Evolutionary conservation across 2,113 vertebrate genomes (phyloP).

Genomic region (Onychostruthus taczanowskii): DNA sequence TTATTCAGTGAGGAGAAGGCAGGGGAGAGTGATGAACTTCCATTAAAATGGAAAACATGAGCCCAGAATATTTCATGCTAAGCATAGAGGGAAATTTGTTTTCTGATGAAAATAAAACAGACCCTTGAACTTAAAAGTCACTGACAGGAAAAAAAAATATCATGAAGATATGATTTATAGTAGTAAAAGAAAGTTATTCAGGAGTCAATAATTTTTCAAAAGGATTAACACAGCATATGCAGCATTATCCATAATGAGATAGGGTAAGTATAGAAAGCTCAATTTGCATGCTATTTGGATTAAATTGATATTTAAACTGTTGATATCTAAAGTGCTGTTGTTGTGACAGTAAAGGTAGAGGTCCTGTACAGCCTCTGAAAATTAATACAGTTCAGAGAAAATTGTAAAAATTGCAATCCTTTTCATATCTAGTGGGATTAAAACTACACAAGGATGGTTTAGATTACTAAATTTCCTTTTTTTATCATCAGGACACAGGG

Average conservation of each 20-base stretch:
- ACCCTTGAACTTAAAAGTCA: slow-evolving; percentile 60
- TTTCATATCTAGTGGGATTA: background rate
- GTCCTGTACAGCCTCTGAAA: slow-evolving; percentile 16
- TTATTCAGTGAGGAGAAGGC: background rate
- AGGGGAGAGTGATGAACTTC: background rate
- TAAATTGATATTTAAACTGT: slow-evolving; percentile 37
- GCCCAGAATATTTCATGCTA: background rate
- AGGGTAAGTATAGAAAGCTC: background rate
- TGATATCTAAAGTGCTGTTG: slow-evolving; percentile 23
- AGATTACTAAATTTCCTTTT: slow-evolving; percentile 16
- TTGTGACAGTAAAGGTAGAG: slow-evolving; percentile 29
- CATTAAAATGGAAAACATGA: slow-evolving; percentile 13
- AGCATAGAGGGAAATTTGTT: slow-evolving; percentile 5
- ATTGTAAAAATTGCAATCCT: background rate
- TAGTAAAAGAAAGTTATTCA: slow-evolving; percentile 22
- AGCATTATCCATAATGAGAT: slow-evolving; percentile 10
- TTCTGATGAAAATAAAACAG: slow-evolving; percentile 55
- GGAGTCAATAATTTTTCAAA: slow-evolving; percentile 46
- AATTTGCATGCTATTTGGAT: slow-evolving; percentile 36
- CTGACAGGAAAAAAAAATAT: background rate
- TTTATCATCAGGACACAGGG: background rate
- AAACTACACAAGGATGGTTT: background rate
- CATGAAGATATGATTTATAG: background rate
- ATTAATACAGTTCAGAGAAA: slow-evolving; percentile 12
- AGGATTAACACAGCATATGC: slow-evolving; percentile 30